Evolutionary conservation across 2,797 vertebrate genomes (phyloP), one percentile per base, ranked within the genome.

Genomic region (Bovichtus diacanthus): DNA sequence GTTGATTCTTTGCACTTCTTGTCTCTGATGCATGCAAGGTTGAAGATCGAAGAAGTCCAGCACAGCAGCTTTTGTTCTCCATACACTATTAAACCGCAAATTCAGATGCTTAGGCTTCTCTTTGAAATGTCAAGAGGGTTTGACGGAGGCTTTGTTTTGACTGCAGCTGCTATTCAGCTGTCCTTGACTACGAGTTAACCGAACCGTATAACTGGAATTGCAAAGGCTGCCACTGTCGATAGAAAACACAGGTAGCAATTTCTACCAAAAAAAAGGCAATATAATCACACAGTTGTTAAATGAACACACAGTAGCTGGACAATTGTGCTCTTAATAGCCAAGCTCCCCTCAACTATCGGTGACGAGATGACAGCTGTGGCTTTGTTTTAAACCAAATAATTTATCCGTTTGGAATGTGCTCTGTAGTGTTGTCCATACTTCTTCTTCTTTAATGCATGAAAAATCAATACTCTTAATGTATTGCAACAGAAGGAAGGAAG

Each of bases 101-200:
- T n/a, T 44, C 25, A 9, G 13, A 43, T 2, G 4, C 10, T 62
- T 19, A 0, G 10, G 81, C 62, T 72, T 31, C 19, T 9, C 15
- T n/a, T 43, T 46, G 0, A 74, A 78, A 82, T 44, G 36, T 77
- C 38, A 43, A 39, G 49, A 64, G 5, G n/a, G n/a, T 44, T 23
- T 51, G 15, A 25, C 5, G 3, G 3, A 16, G 16, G 2, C 9
- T 68, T 58, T 78, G 13, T 47, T 61, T 49, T 59, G 6, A 63
- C 38, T 39, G 29, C 25, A 19, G 21, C 43, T 76, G 54, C 43
- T 58, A 4, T 67, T 61, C 60, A 3, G 1, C 27, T 10, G 27
- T 46, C 5, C 6, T 46, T 8, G 0, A 15, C 10, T 27, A 9
- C 18, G 5, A 29, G 1, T 31, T 47, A 27, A 27, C n/a, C 11